Conservation (phyloP, 2,797 vertebrate genomes). For the Brachyalestes nurse region DNA sequence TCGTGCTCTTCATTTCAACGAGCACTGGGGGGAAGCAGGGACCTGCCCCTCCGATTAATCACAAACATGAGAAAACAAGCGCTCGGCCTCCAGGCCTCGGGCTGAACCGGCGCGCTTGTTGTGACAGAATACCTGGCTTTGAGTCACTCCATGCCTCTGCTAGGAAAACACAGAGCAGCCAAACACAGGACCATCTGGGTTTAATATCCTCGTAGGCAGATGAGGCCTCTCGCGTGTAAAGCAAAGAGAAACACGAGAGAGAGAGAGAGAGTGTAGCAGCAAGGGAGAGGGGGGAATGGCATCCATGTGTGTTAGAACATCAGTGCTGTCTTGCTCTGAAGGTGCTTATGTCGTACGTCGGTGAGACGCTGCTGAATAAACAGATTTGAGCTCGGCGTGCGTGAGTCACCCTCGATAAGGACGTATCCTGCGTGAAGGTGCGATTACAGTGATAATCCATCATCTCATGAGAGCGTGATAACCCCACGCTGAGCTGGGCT, state of each 20-base stretch:
- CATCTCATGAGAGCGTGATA: slow-evolving; percentile 38
- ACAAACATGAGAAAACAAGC: slow-evolving; percentile 45
- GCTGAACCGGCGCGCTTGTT: slow-evolving; percentile 47
- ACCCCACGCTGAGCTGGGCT: slow-evolving; percentile 15
- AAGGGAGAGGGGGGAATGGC: not conserved
- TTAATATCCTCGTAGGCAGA: slow-evolving; percentile 10
- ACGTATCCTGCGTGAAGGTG: slow-evolving; percentile 32
- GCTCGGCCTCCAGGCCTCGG: not conserved
- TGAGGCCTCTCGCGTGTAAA: not conserved
- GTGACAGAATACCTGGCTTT: slow-evolving; percentile 53
- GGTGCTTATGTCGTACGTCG: not conserved
- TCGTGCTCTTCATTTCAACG: slow-evolving; percentile 59
- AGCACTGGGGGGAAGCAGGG: slow-evolving; percentile 53
- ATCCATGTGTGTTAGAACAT: slow-evolving; percentile 15
- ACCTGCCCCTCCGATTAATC: slow-evolving; percentile 43
- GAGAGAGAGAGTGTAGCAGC: not conserved
- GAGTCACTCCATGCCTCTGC: slow-evolving; percentile 29
- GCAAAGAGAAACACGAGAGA: not conserved
- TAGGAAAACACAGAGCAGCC: slow-evolving; percentile 29
- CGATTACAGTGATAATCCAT: slow-evolving; percentile 56
- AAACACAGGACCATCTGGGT: slow-evolving; percentile 19
- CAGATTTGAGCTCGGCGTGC: slow-evolving; percentile 28
- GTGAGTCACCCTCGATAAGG: slow-evolving; percentile 33
- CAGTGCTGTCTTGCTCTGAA: slow-evolving; percentile 6
- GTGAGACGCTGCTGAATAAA: slow-evolving; percentile 31